These are phyloP conservation scores for Ageneiosus marmoratus DNA, from an alignment of 2,113 vertebrate genomes.

Conservation along the genomic window DNA sequence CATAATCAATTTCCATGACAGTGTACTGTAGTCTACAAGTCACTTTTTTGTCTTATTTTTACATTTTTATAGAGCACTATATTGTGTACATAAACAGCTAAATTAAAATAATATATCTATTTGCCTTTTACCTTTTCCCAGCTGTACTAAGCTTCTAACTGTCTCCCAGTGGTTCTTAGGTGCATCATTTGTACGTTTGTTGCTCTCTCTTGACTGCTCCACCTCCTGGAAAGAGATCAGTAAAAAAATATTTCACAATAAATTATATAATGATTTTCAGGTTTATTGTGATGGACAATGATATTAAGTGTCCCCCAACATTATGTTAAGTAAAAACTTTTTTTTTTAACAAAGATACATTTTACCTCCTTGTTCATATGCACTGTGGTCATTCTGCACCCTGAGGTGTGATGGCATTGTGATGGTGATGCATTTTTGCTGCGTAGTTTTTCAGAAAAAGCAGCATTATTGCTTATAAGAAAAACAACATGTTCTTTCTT, in stretches of 20 bases:
- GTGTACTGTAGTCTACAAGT: background rate
- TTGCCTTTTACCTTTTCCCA: conserved; percentile 70
- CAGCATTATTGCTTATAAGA: conserved; percentile 68
- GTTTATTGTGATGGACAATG: background rate
- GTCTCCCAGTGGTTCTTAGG: conserved; percentile 77
- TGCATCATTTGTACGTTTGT: conserved; percentile 54
- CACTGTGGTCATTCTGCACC: conserved; percentile 46
- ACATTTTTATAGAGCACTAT: too few species aligned
- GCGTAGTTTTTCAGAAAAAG: conserved; percentile 62
- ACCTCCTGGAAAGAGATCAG: conserved; percentile 53
- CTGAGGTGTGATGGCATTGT: conserved; percentile 38
- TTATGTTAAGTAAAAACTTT: background rate
- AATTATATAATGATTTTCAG: background rate
- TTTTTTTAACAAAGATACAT: background rate
- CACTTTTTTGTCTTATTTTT: background rate
- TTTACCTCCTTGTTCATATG: conserved; percentile 68
- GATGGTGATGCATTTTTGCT: conserved; percentile 55
- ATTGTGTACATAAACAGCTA: background rate
- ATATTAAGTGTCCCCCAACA: background rate
- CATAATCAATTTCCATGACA: background rate
- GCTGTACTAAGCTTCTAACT: conserved; percentile 68
- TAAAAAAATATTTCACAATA: background rate
- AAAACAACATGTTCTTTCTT: conserved; percentile 79
- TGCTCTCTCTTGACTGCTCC: conserved; percentile 61
- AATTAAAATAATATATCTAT: background rate